These are phyloP conservation scores for Apodemia hepburni DNA, from an alignment of 2,888 invertebrate genomes.

Conservation along the genomic window DNA sequence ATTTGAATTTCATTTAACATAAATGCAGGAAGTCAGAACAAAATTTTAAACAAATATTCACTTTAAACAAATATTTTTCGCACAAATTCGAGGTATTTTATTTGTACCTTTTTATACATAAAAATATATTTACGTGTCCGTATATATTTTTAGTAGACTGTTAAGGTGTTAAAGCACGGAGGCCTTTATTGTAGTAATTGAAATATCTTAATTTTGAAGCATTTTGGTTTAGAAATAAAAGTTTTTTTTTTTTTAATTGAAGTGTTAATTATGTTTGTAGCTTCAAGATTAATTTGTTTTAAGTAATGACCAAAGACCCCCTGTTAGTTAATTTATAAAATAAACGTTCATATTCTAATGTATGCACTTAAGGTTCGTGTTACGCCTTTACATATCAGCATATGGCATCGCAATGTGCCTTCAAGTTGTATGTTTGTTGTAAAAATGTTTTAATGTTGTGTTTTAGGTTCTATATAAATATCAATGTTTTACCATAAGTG, in stretches of 20 bases:
- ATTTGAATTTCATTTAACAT: neutral
- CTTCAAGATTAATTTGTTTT: neutral
- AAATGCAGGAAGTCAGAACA: neutral
- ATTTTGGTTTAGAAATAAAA: neutral
- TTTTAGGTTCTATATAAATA: neutral
- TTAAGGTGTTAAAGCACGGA: neutral
- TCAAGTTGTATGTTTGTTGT: conserved; percentile 11
- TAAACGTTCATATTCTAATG: neutral
- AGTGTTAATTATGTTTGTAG: neutral
- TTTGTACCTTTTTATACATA: too few relatives aligned
- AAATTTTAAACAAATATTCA: neutral
- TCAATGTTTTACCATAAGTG: neutral
- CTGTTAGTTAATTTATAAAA: neutral
- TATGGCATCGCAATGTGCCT: conserved; percentile 3
- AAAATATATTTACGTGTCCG: too few relatives aligned
- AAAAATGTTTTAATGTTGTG: neutral
- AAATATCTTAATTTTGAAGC: neutral
- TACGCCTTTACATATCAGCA: conserved; percentile 8
- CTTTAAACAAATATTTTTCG: neutral
- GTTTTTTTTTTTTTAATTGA: neutral
- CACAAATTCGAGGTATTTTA: neutral
- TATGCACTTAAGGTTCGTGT: conserved; percentile 11
- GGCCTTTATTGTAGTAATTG: neutral
- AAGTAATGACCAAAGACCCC: neutral
- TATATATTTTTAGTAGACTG: too few relatives aligned